These are phyloP conservation scores for Ctenopoma kingsleyae DNA, from an alignment of 2,797 vertebrate species.

Conservation along the genomic window DNA sequence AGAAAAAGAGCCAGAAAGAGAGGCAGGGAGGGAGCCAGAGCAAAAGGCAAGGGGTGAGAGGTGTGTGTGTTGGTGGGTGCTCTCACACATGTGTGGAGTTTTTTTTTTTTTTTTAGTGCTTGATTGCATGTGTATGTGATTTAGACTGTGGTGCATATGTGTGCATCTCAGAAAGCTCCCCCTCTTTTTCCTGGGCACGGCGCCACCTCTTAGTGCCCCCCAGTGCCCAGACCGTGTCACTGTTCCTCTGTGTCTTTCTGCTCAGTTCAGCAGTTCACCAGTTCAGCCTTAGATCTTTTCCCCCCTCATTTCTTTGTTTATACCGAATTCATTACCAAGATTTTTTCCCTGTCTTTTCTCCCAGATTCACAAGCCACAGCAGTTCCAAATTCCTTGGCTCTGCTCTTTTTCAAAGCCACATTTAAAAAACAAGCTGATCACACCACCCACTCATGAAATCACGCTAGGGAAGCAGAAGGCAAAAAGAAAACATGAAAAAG, in stretches of 20 bases:
- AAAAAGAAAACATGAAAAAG: slow-evolving; percentile 67
- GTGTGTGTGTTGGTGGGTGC: slow-evolving; percentile 52
- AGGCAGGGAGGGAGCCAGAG: slow-evolving; percentile 77
- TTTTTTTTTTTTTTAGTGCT: slow-evolving; percentile 33
- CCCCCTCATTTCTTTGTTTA: slow-evolving; percentile 75
- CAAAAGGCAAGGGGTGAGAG: slow-evolving; percentile 73
- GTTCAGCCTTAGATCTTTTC: slow-evolving; percentile 63
- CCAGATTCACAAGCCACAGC: slow-evolving; percentile 82
- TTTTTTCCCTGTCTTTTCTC: slow-evolving; percentile 75
- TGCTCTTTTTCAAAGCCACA: slow-evolving; percentile 84
- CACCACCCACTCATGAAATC: slow-evolving; percentile 84
- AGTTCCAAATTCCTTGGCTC: slow-evolving; percentile 85
- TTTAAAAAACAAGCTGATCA: slow-evolving; percentile 83
- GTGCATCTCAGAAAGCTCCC: slow-evolving; percentile 67
- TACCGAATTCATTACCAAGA: slow-evolving; percentile 79
- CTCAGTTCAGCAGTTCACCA: slow-evolving; percentile 66
- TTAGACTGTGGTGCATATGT: slow-evolving; percentile 55
- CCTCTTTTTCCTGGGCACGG: slow-evolving; percentile 69
- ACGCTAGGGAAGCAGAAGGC: slow-evolving; percentile 67
- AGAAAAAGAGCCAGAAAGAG: slow-evolving; percentile 86
- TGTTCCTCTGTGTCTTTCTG: slow-evolving; percentile 63
- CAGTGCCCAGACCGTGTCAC: slow-evolving; percentile 78
- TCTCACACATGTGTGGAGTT: slow-evolving; percentile 62
- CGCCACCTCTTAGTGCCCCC: slow-evolving; percentile 82
- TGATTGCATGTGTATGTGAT: slow-evolving; percentile 75